A percentile compares a stretch with the other conserved stretches of the same genome.
phyloP scores from a whole-genome alignment of 2,888 invertebrate genomes.

The Anorthoa munda region DNA sequence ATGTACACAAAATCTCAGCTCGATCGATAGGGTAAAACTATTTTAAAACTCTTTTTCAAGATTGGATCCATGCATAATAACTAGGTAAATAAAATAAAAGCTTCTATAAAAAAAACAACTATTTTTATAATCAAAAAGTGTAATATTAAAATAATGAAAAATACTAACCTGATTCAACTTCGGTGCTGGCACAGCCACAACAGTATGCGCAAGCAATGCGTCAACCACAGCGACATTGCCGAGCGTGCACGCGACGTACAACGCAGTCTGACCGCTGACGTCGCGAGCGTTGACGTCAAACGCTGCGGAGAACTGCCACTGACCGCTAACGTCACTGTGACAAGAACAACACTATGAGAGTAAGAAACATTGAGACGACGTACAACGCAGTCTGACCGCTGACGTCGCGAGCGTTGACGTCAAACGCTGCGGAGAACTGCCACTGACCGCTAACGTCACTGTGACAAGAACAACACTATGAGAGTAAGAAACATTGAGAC shows the following conservation, averaged over 20 bases:
- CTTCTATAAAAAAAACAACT: too few species aligned
- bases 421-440: constrained; percentile 97
- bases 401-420: constrained; percentile 97
- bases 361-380: constrained; percentile 95
- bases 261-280: constrained; percentile 96
- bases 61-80: too few species aligned
- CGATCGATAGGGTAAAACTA: too few species aligned
- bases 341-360: constrained; percentile 76
- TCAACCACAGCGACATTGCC: constrained; percentile 95
- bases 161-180: constrained; percentile 42
- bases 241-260: constrained; percentile 97
- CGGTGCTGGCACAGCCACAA: constrained; percentile 49
- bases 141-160: too few species aligned
- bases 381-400: constrained; percentile 97
- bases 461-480: constrained; percentile 32
- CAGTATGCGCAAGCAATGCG: constrained; percentile 90
- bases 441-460: constrained; percentile 94
- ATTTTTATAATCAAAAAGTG: too few species aligned
- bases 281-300: constrained; percentile 98
- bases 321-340: constrained; percentile 92
- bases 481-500: constrained; percentile 82
- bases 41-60: too few species aligned
- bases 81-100: too few species aligned
- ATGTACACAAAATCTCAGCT: too few species aligned
- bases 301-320: constrained; percentile 96